Percentiles rank a stretch among this genome's conserved stretches.
Evolutionary conservation across 64 coral and sea anemone species (phyloP).

Genomic region (Stichodactyla helianthus): DNA sequence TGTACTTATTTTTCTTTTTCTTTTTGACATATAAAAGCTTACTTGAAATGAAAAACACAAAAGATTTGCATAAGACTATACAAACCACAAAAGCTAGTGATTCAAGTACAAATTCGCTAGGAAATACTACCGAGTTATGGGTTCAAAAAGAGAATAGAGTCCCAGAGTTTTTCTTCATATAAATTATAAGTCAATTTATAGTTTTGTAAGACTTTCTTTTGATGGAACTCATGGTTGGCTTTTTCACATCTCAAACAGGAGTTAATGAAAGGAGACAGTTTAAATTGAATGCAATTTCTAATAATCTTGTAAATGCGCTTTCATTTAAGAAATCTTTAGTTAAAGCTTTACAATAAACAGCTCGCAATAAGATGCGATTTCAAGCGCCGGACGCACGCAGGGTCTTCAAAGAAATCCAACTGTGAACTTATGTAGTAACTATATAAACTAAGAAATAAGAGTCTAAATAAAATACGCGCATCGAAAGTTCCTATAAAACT

Average conservation of each 20-base stretch:
- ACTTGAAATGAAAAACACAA: background rate
- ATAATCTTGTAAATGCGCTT: background rate
- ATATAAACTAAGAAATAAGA: background rate
- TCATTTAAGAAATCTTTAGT: background rate
- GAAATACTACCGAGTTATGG: no score
- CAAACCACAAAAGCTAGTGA: background rate
- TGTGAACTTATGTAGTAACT: background rate
- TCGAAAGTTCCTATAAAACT: no score
- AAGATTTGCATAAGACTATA: background rate
- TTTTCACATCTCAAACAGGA: background rate
- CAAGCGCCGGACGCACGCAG: background rate
- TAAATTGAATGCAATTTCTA: constrained; percentile 7
- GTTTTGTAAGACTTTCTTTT: background rate
- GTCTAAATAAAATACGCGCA: background rate
- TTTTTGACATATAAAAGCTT: background rate
- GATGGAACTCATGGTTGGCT: background rate
- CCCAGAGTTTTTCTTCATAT: background rate
- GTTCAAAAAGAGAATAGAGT: background rate
- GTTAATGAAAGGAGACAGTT: constrained; percentile 4
- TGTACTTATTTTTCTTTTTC: background rate
- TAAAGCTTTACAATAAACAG: background rate
- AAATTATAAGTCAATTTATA: background rate
- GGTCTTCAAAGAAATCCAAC: background rate
- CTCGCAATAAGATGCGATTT: background rate
- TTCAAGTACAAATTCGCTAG: no score